Evolutionary conservation across 2,113 vertebrate genomes (phyloP), one percentile per base, ranked within the genome.

Genomic region (Hypanus sabinus): DNA sequence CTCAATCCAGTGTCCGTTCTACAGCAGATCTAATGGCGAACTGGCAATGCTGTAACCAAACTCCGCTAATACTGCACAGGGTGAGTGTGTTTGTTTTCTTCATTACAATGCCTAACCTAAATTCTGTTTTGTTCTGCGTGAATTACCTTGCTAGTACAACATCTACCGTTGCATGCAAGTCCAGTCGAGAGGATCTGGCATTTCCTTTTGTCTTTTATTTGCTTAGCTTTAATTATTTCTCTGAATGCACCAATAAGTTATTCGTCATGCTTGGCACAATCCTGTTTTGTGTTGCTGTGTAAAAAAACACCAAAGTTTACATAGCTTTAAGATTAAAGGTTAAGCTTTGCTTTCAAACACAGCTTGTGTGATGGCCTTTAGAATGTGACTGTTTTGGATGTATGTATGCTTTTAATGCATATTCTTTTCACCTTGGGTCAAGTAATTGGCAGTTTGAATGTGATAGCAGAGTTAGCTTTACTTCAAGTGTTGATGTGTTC

Each of bases 1-100:
- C 36, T 38, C 90, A 27, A 24, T 24, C 68, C 87, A 24, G 9
- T 71, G 65, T 92, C 68, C 68, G 22, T 71, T 92, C 36, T 83
- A 83, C 33, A 92, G 60, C 57, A 88, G 83, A 88, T 30, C 83
- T 60, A 88, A 92, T 92, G 90, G 90, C 68, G 70, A 38, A 20
- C 90, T 92, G 90, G 90, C 68, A 60, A 92, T 73, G 90, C 22
- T 71, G 90, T 38, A 27, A 36, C 24, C 38, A 38, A 46, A 73
- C 27, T 36, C 90, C 71, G 68, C 10, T 38, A 71, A 71, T 71
- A 18, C 33, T 92, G 22, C 24, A 33, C 11, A 71, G 71, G 90
- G 90, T 92, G 36, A 33, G 90, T 92, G 20, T 30, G 16, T 68
- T 92, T n/a, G 46, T 38, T 70, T 71, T 22, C 68, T 70, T 70